Percentiles rank a stretch among this genome's conserved stretches.
Conservation (phyloP, 2,888 invertebrate genomes). For the Amphipyra tragopoginis region DNA sequence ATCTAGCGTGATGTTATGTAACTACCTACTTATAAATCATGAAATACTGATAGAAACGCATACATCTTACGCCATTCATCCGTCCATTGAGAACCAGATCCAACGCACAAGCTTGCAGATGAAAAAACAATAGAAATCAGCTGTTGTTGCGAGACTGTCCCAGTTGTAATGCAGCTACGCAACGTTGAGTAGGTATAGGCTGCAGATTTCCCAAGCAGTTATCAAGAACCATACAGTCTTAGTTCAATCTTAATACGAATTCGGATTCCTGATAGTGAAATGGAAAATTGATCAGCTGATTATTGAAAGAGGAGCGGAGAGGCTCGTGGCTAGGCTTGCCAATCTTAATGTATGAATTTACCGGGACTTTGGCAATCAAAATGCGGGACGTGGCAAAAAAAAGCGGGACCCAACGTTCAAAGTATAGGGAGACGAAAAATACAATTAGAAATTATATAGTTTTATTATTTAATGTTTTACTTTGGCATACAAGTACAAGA, state of each 20-base stretch:
- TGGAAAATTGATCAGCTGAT: too few relatives aligned
- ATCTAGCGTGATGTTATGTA: too few relatives aligned
- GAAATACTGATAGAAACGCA: conserved; percentile 16
- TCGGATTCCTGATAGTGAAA: not conserved
- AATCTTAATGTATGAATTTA: too few relatives aligned
- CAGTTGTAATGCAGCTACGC: conserved; percentile 20
- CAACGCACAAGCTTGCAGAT: conserved; percentile 32
- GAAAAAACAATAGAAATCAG: conserved; percentile 56
- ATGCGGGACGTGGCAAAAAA: too few relatives aligned
- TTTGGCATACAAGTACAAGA: too few relatives aligned
- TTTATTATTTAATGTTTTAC: too few relatives aligned
- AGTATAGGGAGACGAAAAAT: too few relatives aligned
- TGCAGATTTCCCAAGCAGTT: conserved; percentile 45
- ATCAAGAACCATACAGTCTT: conserved; percentile 9
- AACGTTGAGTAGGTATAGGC: conserved; percentile 19
- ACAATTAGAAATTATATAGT: too few relatives aligned
- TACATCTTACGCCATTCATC: conserved; percentile 39
- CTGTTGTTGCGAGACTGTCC: conserved; percentile 46
- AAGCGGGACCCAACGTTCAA: too few relatives aligned
- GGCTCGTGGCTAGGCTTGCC: too few relatives aligned
- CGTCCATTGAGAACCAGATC: conserved; percentile 46
- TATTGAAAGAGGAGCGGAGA: too few relatives aligned
- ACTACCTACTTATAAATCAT: conserved; percentile 19
- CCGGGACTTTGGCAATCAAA: too few relatives aligned
- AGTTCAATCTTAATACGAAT: conserved; percentile 1